A percentile compares a stretch with the other conserved stretches of the same genome.
Evolutionary conservation across 2,888 invertebrate species (phyloP).

Genomic region (Tinea pellionella): DNA sequence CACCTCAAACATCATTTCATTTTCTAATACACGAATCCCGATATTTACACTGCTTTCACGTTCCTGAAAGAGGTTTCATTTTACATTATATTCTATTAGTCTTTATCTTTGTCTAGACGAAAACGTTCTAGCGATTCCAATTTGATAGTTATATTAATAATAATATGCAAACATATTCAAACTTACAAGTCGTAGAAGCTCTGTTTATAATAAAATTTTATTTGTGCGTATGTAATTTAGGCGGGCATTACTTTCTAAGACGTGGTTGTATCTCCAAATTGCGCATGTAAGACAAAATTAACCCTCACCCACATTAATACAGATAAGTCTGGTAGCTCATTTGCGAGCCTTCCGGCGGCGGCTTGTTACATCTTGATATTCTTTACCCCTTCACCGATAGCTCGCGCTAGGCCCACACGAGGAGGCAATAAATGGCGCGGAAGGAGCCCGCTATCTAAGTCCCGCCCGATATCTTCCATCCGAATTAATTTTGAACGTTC

Average conservation of each 20-base stretch:
- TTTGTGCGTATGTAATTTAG: neutral
- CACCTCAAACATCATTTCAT: constrained; percentile 37
- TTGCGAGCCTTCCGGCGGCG: constrained; percentile 67
- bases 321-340: constrained; percentile 69
- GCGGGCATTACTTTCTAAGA: neutral
- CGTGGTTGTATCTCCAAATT: constrained; percentile 57
- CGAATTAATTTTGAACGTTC: constrained; percentile 65
- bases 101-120: constrained; percentile 12
- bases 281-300: constrained; percentile 68
- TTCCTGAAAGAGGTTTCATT: constrained; percentile 39
- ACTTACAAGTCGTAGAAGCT: neutral
- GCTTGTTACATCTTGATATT: constrained; percentile 69
- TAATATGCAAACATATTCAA: neutral
- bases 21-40: constrained; percentile 53
- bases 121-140: neutral
- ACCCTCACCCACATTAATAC: constrained; percentile 66
- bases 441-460: constrained; percentile 58
- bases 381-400: constrained; percentile 66
- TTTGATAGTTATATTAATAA: neutral
- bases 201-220: neutral
- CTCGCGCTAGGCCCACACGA: constrained; percentile 53
- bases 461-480: constrained; percentile 67
- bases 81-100: constrained; percentile 19
- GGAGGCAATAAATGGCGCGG: constrained; percentile 67
- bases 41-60: constrained; percentile 53